Base-by-base conservation (phyloP, 23 tunicate genomes). In the Clavelina lepadiformis region DNA sequence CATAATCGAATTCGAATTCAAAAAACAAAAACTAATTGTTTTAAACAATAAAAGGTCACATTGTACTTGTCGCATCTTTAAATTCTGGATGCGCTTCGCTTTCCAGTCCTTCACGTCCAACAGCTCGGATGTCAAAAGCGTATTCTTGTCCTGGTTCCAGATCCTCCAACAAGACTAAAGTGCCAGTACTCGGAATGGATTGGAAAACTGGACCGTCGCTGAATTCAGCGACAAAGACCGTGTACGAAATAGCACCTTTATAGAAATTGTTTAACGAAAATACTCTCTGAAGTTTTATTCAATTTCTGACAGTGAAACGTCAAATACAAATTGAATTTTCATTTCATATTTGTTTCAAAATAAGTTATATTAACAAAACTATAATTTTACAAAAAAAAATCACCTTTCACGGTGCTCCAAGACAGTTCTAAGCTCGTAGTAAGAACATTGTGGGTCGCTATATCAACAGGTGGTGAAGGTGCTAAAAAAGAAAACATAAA, bases 331-430 rank as follows among this genome's bases (percentile, higher is more conserved):
- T n/a, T n/a, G n/a, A n/a, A n/a, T n/a, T n/a, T n/a, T n/a, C n/a
- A n/a, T n/a, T n/a, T n/a, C n/a, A n/a, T n/a, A n/a, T n/a, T n/a
- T n/a, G n/a, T n/a, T n/a, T n/a, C n/a, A n/a, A n/a, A n/a, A n/a
- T n/a, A n/a, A n/a, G n/a, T n/a, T n/a, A n/a, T n/a, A n/a, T n/a
- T n/a, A n/a, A n/a, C n/a, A n/a, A n/a, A n/a, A n/a, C n/a, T n/a
- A n/a, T n/a, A n/a, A n/a, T n/a, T n/a, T n/a, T n/a, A n/a, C n/a
- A n/a, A n/a, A n/a, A n/a, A n/a, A n/a, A 63, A 0, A 26, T 66
- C 33, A 73, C 89, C 89, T 65, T 78, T 53, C 1, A 82, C 89
- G 18, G 49, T 59, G 50, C 46, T 35, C 89, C 89, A 82, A 3
- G 30, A 35, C 6, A 82, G 56, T 13, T 46, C 63, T 33, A 73